These are phyloP conservation scores for Eupsilia transversa DNA, from an alignment of 2,888 invertebrate species.

Conservation along the genomic window DNA sequence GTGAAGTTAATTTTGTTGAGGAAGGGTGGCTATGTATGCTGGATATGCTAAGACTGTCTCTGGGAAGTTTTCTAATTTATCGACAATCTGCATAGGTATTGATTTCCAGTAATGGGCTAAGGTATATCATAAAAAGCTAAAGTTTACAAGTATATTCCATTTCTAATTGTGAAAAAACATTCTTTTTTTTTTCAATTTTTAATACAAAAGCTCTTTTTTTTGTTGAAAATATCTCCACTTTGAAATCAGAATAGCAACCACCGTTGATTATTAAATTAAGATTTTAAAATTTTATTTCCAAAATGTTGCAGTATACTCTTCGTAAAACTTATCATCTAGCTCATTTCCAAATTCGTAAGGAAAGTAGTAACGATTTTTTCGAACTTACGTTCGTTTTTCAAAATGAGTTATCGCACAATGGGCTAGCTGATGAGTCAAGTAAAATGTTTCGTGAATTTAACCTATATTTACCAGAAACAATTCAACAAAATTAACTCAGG, in stretches of 20 bases:
- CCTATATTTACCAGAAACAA: neutral
- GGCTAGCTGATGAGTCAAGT: too few species aligned
- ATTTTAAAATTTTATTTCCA: neutral
- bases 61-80: neutral
- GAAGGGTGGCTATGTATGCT: conserved; percentile 27
- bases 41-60: conserved; percentile 25
- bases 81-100: neutral
- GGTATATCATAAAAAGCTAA: too few species aligned
- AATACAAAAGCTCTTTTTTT: neutral
- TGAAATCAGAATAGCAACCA: neutral
- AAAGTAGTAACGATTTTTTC: too few species aligned
- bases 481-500: neutral
- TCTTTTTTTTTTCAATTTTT: too few species aligned
- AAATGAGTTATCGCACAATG: too few species aligned
- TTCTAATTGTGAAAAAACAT: neutral
- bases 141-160: accelerated
- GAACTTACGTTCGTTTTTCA: too few species aligned
- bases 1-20: conserved; percentile 66
- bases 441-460: too few species aligned
- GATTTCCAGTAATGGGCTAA: neutral
- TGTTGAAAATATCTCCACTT: neutral
- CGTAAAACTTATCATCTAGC: too few species aligned
- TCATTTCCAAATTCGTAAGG: too few species aligned
- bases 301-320: too few species aligned
- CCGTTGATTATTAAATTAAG: neutral